Base-by-base conservation (phyloP, 2,113 vertebrate species). In the Pantherophis guttatus region DNA sequence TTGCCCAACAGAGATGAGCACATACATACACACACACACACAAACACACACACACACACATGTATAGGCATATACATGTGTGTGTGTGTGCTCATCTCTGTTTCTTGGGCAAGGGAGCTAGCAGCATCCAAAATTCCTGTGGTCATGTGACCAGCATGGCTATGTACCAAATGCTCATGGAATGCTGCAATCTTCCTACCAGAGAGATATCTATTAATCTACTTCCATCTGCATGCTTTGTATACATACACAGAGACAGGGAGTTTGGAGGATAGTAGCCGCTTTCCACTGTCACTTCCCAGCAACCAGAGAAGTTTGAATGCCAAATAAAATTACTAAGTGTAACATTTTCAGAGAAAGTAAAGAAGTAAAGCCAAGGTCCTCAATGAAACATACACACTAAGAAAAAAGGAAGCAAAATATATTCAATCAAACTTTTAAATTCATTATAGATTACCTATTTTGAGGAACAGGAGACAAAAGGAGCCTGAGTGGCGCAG, bases 61-160 rank as follows among this genome's bases (percentile, higher is more conserved):
- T 23, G 7, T 21, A 7, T 58, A 1, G 23, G 0, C 12, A 0
- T 15, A 17, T 55, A 17, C 0, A 4, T 8, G 3, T 21, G 21
- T 58, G 57, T 24, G 8, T 59, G 8, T 59, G 58, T 59, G 62
- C 1, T 70, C 29, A 39, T 39, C n/a, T 81, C 70, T 81, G n/a
- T 81, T 81, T 81, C 12, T 70, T 70, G 29, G 4, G 11, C 62
- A n/a, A 65, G 26, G 21, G 24, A 65, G 26, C 26, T 62, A 62
- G 24, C 24, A 62, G 11, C 26, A 24, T 62, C 59, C 3, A 62
- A 62, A 62, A 62, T 62, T 62, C 29, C 59, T 62, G 59, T 62
- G 24, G 24, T 11, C 24, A 62, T 29, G 24, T 62, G 59, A 3
- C 24, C 59, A 62, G 59, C 59, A 62, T 62, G 24, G 24, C 59